phyloP scores from a whole-genome alignment of 2,888 invertebrate genomes.

The Acanthosoma haemorrhoidale region DNA sequence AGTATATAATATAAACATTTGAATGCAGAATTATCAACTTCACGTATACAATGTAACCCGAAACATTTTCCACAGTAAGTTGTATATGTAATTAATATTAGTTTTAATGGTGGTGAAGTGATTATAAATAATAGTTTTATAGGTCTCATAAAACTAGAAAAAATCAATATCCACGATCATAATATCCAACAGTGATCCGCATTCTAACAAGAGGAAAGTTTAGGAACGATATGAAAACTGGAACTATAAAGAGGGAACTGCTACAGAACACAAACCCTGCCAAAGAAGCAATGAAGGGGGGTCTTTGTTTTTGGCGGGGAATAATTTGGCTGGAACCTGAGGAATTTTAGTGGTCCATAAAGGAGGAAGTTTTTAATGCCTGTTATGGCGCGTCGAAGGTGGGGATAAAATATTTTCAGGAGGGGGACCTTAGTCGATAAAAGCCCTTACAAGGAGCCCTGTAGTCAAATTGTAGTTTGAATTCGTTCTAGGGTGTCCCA shows the following conservation, averaged over 20 bases:
- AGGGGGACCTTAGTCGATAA: neutral
- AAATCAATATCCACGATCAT: too few species aligned
- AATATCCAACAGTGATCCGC: too few species aligned
- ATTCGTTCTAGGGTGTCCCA: too few species aligned
- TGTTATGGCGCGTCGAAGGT: neutral
- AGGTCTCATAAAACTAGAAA: too few species aligned
- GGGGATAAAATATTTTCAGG: neutral
- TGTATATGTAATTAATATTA: too few species aligned
- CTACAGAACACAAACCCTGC: neutral
- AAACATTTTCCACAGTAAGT: too few species aligned
- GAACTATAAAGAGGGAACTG: neutral
- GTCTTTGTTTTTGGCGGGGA: constrained; percentile 2
- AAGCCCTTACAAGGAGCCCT: neutral
- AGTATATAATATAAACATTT: too few species aligned
- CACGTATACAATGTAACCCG: too few species aligned
- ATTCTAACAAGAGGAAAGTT: neutral
- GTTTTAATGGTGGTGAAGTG: too few species aligned
- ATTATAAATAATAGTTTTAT: too few species aligned
- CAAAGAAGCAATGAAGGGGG: neutral
- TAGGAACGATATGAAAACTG: neutral
- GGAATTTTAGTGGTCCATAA: constrained; percentile 14
- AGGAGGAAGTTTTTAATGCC: constrained; percentile 11
- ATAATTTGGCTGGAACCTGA: constrained; percentile 7
- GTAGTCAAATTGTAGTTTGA: neutral
- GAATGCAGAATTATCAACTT: too few species aligned